Evolutionary conservation across 2,113 vertebrate genomes (phyloP).

Genomic region (Notarius lentiginosus): DNA sequence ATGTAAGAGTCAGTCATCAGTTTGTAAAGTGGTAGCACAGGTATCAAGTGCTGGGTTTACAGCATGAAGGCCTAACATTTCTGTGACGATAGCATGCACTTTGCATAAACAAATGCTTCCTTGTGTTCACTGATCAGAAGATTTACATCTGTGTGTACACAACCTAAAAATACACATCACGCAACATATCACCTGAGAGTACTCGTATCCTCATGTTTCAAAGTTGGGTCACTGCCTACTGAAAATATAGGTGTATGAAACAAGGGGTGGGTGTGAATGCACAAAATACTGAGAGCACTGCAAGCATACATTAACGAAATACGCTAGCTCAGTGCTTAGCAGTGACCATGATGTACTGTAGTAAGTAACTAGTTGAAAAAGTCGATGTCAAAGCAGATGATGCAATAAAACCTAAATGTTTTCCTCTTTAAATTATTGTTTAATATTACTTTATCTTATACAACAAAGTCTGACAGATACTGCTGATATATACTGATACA

Average conservation of each 20-base stretch:
- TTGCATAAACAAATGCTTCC: constrained; percentile 10
- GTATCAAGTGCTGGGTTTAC: neutral
- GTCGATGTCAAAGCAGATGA: neutral
- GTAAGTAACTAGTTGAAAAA: neutral
- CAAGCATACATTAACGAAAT: neutral
- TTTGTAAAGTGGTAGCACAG: neutral
- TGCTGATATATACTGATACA: neutral
- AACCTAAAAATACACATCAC: neutral
- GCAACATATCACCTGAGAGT: neutral
- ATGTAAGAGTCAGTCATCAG: neutral
- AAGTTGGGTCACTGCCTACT: neutral
- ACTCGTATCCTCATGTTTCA: neutral
- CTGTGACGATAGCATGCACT: neutral
- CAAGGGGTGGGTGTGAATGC: neutral
- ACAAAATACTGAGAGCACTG: neutral
- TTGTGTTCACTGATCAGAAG: neutral
- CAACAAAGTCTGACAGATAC: neutral
- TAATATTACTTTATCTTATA: neutral
- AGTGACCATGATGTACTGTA: neutral
- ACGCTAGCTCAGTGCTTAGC: neutral
- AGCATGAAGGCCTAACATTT: neutral
- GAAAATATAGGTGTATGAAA: neutral
- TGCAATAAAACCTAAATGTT: neutral
- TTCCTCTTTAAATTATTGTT: neutral
- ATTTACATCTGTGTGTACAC: neutral